Conservation (phyloP, 2,113 vertebrate species). For the Takifugu flavidus region DNA sequence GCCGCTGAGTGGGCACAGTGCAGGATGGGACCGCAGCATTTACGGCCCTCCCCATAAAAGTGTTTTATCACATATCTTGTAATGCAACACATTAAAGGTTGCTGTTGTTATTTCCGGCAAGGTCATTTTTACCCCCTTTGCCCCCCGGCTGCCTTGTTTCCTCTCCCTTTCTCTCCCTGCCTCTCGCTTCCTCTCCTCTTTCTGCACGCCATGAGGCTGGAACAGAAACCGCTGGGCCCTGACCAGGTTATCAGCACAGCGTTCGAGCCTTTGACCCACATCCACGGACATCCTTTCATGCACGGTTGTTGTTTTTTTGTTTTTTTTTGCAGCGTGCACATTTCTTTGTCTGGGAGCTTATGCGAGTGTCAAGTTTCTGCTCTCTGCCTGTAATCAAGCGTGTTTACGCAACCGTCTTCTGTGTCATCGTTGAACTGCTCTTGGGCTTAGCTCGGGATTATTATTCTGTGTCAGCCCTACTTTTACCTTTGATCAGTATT, state of each 20-base stretch:
- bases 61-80: constrained; percentile 80
- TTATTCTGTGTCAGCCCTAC: constrained; percentile 41
- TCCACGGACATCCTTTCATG: constrained; percentile 2
- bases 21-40: constrained; percentile 58
- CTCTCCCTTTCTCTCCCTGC: not conserved
- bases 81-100: constrained; percentile 78
- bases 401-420: constrained; percentile 17
- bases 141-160: constrained; percentile 2
- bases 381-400: constrained; percentile 29
- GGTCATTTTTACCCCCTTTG: constrained; percentile 65
- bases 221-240: constrained; percentile 11
- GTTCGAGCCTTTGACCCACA: constrained; percentile 6
- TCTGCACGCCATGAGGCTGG: not conserved
- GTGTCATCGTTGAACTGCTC: constrained; percentile 49
- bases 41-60: constrained; percentile 75
- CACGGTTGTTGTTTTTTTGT: constrained; percentile 8
- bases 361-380: constrained; percentile 20
- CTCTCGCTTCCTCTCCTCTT: constrained; percentile 16
- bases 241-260: constrained; percentile 39
- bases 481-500: constrained; percentile 56
- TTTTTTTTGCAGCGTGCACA: constrained; percentile 16
- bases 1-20: constrained; percentile 55
- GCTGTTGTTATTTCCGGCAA: constrained; percentile 78
- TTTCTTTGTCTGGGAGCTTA: constrained; percentile 27
- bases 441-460: constrained; percentile 62